Conservation (phyloP, 2,113 vertebrate genomes). For the Prolemur simus region DNA sequence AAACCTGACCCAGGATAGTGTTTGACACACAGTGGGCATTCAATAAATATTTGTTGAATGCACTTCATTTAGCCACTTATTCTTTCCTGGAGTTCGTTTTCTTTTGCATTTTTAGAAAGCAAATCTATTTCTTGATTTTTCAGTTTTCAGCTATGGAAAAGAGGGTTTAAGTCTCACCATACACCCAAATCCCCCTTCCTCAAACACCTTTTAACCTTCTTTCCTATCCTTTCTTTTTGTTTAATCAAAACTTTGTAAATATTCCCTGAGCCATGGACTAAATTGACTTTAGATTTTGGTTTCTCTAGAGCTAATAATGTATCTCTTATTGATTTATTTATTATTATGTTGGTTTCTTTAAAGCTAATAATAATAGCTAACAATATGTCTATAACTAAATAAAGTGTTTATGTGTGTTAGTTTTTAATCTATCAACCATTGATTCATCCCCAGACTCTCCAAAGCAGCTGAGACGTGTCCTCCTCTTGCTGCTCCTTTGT, state of each 20-base stretch:
- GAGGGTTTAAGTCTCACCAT: not conserved
- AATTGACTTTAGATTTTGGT: not conserved
- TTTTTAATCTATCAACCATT: not conserved
- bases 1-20: not conserved
- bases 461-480: not conserved
- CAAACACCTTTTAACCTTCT: not conserved
- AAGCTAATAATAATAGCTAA: not conserved
- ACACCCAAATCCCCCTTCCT: not conserved
- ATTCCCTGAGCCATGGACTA: not conserved
- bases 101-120: not conserved
- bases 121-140: not conserved
- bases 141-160: conserved; percentile 12
- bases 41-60: not conserved
- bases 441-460: not conserved
- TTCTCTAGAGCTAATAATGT: not conserved
- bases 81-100: conserved; percentile 22
- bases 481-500: not conserved
- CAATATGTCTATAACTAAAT: not conserved
- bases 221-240: not conserved
- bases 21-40: not conserved
- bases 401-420: not conserved
- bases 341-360: not conserved
- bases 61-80: not conserved
- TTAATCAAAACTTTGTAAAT: conserved; percentile 4
- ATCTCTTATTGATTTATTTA: not conserved